Base-by-base conservation (phyloP, 2,888 invertebrate species). In the Agrypnus murinus region DNA sequence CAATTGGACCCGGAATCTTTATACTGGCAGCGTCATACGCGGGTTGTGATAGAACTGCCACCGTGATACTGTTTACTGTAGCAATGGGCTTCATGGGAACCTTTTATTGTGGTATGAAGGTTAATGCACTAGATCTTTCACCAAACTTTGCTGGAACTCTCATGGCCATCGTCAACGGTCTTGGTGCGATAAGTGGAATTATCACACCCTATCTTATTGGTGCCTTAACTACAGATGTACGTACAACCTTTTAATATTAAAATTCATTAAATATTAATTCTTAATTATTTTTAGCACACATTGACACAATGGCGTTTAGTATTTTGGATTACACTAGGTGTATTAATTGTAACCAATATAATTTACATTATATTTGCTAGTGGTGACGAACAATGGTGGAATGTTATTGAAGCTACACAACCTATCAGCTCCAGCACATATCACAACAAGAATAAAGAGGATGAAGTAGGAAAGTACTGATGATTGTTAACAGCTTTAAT, bases 361-460 rank as follows among this genome's bases (percentile, higher is more conserved):
- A 79, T 94, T 6, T 95, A 92, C 83, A 77, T 92, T 2, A 59
- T 92, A 2, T 93, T 90, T 81, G 94, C 92, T 0, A 91, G 92
- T 73, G 95, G 93, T 0, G 92, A 95, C 38, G 89, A 92, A 38
- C 91, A 93, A 72, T 89, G 90, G 80, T 95, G 94, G 93, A 93
- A 95, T 15, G 10, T 9, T 8, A 9, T 36, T 5, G 55, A 6
- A 15, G 15, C 55, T 5, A 38, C 55, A n/a, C 10, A 36, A 5
- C 55, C 55, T 8, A 9, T 12, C 8, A 15, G 4, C 17, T 10
- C 36, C 8, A 25, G 25, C 25, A 36, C 31, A n/a, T n/a, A n/a
- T 19, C 17, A 55, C 9, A 15, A 55, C 34, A 25, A 19, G n/a
- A 25, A n/a, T 15, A 8, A 12, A 5, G n/a, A 32, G 2, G 8